Conservation (phyloP, 35 echinoderm and acorn worm species). For the Amphiura filiformis region DNA sequence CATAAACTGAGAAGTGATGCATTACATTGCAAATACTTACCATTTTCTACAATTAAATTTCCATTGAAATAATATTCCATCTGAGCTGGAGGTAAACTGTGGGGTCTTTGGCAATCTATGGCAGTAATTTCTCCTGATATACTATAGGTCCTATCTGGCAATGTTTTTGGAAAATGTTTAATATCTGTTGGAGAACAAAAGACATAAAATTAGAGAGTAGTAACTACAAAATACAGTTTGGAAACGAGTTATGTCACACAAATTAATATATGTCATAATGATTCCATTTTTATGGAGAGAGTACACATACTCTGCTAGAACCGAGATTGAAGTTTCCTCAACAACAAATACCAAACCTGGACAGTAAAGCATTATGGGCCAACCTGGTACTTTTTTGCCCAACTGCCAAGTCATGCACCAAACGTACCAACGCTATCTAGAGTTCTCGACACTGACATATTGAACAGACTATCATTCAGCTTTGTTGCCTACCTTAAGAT, state of each 20-base stretch:
- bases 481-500: too few species aligned
- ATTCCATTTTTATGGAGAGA: neutral
- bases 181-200: slow-evolving; percentile 48
- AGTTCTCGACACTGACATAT: neutral
- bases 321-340: neutral
- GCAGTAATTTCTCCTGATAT: slow-evolving; percentile 25
- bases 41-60: slow-evolving; percentile 25
- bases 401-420: neutral
- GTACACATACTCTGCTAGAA: neutral
- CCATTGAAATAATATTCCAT: slow-evolving; percentile 57
- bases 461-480: neutral
- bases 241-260: neutral
- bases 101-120: slow-evolving; percentile 40
- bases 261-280: neutral
- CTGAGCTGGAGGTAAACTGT: slow-evolving; percentile 39
- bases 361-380: neutral
- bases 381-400: neutral
- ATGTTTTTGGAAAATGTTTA: slow-evolving; percentile 44
- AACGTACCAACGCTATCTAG: neutral
- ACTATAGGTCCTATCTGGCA: slow-evolving; percentile 21
- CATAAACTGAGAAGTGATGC: too few species aligned
- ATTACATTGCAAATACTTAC: too few species aligned
- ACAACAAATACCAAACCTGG: neutral
- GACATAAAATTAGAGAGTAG: neutral
- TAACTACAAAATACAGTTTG: neutral